Conservation (phyloP, 2,888 invertebrate genomes). For the Anarsia innoxiella region DNA sequence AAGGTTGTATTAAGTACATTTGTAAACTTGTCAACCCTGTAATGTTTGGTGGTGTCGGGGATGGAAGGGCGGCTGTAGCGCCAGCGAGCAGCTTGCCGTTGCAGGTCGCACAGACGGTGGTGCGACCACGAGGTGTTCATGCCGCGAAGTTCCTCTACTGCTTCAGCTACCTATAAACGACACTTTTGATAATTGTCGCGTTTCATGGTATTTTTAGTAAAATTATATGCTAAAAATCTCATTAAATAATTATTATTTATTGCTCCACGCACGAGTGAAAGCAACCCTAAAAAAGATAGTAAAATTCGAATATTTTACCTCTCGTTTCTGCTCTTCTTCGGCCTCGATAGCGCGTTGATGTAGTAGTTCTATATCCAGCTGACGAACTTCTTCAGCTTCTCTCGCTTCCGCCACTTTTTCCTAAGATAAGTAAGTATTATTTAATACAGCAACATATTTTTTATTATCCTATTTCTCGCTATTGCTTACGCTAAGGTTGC, state of each 20-base stretch:
- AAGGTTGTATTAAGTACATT: too few relatives aligned
- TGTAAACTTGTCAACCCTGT: constrained; percentile 37
- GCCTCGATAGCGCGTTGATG: constrained; percentile 78
- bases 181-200: too few relatives aligned
- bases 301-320: constrained; percentile 55
- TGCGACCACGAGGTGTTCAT: constrained; percentile 72
- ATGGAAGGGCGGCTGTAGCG: constrained; percentile 57
- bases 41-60: constrained; percentile 49
- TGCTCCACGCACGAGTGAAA: too few relatives aligned
- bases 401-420: constrained; percentile 75
- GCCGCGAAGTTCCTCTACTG: constrained; percentile 52
- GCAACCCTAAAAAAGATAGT: too few relatives aligned
- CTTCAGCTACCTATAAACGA: constrained; percentile 51
- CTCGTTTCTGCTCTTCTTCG: constrained; percentile 69
- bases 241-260: background rate
- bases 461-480: too few relatives aligned
- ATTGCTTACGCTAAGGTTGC: too few relatives aligned
- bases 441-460: too few relatives aligned
- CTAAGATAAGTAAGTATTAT: too few relatives aligned
- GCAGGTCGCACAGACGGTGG: constrained; percentile 54
- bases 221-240: background rate
- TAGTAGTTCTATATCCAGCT: constrained; percentile 75
- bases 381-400: constrained; percentile 73
- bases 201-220: background rate
- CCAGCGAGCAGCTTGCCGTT: constrained; percentile 52